Evolutionary conservation across 2,113 vertebrate genomes (phyloP), one percentile per base, ranked within the genome.

Genomic region (Cololabis saira): DNA sequence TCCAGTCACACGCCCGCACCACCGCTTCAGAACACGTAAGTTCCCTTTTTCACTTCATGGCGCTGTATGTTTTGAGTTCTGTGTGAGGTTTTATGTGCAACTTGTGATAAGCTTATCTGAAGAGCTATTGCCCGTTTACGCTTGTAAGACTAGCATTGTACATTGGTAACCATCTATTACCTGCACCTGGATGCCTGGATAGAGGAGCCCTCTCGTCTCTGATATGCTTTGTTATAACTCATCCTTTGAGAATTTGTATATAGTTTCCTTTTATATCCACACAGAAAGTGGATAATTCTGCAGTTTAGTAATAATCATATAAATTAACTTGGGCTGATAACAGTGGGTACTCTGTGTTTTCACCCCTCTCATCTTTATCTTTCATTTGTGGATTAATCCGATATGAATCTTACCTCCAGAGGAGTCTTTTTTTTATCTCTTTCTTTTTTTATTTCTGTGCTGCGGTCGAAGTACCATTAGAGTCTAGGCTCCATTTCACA

Each of bases 11-110:
- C 91, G 92, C 24, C 92, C 92, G 56, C 92, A 92, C 72, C 90
- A 93, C 57, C 92, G 92, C 68, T 90, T 88, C 88, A 77, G 91
- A 74, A 91, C 90, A 33, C 86, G 92, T 93, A 56, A 93, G 92
- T 92, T 18, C 55, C 27, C 21, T 47, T 74, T 56, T 50, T 58
- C 12, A 33, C 52, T 60, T 66, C 52, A 2, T 43, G 30, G 30
- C 30, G 37, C 14, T 40, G 51, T 27, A 12, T 48, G 74, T 68
- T 27, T 63, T 67, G 55, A 67, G 49, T 40, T 57, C 14, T 73
- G 48, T 75, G 17, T 49, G 45, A 64, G 60, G 37, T 60, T 68
- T 43, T 62, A 52, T n/a, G 24, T 51, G 16, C 48, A 76, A 27
- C 44, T 68, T 9, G 13, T 37, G 54, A 44, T 56, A 55, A 60